These are phyloP conservation scores for Drosophila ercepeae DNA, from an alignment of 1,140 invertebrate species.

Conservation along the genomic window DNA sequence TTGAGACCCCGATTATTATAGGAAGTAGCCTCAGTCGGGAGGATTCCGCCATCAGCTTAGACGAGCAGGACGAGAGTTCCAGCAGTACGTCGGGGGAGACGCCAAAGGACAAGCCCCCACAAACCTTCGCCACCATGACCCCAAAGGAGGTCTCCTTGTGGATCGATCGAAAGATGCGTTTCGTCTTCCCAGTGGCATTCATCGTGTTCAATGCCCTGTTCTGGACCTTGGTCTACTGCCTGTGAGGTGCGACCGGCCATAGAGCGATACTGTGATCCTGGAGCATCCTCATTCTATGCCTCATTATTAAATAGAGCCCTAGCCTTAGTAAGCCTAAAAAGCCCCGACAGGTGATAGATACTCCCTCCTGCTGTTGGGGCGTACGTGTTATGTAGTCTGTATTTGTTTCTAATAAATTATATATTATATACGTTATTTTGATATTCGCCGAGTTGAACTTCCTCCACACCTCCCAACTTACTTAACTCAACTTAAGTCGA, in stretches of 20 bases:
- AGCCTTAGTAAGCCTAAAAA: constrained; percentile 17
- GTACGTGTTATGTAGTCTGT: constrained; percentile 34
- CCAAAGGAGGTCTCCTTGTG: constrained; percentile 93
- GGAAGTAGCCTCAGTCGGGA: constrained; percentile 47
- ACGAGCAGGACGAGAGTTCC: constrained; percentile 48
- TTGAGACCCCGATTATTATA: constrained; percentile 68
- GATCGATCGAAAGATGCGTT: constrained; percentile 91
- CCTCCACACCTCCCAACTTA: constrained; percentile 43
- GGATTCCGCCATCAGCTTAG: constrained; percentile 57
- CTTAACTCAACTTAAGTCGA: constrained; percentile 35
- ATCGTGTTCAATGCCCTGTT: constrained; percentile 93
- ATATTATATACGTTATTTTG: constrained; percentile 14
- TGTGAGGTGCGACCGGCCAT: constrained; percentile 33
- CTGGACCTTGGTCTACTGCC: constrained; percentile 89
- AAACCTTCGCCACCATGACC: constrained; percentile 89
- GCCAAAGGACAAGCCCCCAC: constrained; percentile 40
- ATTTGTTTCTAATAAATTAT: constrained; percentile 56
- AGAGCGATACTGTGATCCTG: constrained; percentile 45
- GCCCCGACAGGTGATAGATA: constrained; percentile 23
- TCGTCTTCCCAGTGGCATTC: constrained; percentile 91
- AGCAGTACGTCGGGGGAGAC: constrained; percentile 32
- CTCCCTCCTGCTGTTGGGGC: not conserved
- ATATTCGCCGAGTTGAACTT: constrained; percentile 12
- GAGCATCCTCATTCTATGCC: constrained; percentile 37
- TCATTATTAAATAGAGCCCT: constrained; percentile 16